Conservation (phyloP, 1,140 invertebrate species). For the Piezodorus guildinii region DNA sequence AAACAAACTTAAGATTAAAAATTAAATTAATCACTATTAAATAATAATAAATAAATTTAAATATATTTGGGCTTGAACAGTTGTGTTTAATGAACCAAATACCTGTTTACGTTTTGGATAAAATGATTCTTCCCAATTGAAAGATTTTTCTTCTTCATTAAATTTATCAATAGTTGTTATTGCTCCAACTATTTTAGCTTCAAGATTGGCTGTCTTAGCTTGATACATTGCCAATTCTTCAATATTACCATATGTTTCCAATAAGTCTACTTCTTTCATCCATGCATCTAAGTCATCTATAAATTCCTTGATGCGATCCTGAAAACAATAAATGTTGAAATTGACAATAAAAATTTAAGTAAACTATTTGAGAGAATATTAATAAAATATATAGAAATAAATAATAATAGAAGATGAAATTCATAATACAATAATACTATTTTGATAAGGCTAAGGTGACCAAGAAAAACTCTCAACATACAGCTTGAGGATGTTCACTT, state of each 20-base stretch:
- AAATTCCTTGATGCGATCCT: slow-evolving; percentile 51
- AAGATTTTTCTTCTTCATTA: slow-evolving; percentile 83
- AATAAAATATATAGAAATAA: no score
- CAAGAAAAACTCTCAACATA: no score
- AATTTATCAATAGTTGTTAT: slow-evolving; percentile 76
- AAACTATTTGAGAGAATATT: slow-evolving; percentile 1
- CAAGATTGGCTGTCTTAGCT: slow-evolving; percentile 60
- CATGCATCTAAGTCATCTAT: slow-evolving; percentile 69
- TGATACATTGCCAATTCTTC: slow-evolving; percentile 74
- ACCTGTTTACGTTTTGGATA: slow-evolving; percentile 71
- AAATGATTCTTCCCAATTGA: slow-evolving; percentile 76
- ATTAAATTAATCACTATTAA: no score
- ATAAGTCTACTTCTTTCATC: slow-evolving; percentile 68
- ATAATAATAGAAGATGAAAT: no score
- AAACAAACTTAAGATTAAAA: no score
- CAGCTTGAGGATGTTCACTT: no score
- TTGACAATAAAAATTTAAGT: no score
- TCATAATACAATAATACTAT: no score
- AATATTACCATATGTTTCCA: slow-evolving; percentile 81
- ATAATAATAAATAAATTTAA: no score
- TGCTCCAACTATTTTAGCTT: slow-evolving; percentile 54
- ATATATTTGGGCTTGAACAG: no score
- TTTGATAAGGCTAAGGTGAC: no score
- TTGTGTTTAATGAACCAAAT: slow-evolving; percentile 10
- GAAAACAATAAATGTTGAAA: no score